These are phyloP conservation scores for Stichodactyla helianthus DNA, from an alignment of 64 coral and sea anemone genomes.

Conservation along the genomic window DNA sequence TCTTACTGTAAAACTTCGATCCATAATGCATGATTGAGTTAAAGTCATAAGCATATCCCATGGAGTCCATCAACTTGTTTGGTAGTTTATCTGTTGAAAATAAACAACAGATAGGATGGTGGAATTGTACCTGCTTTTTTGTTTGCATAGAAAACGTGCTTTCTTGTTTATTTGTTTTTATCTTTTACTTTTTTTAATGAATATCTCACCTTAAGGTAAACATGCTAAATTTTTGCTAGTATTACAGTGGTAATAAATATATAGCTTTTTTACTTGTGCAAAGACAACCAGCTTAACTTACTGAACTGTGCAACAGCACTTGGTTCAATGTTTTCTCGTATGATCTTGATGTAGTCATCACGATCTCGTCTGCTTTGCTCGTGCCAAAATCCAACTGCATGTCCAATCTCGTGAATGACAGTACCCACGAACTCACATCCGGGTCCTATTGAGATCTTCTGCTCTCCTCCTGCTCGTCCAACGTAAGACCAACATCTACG, in stretches of 20 bases:
- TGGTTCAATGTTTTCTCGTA: constrained; percentile 72
- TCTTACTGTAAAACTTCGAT: constrained; percentile 82
- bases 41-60: constrained; percentile 89
- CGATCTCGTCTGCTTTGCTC: constrained; percentile 90
- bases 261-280: no score
- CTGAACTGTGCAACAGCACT: constrained; percentile 81
- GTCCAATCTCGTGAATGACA: constrained; percentile 96
- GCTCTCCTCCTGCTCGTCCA: constrained; percentile 67
- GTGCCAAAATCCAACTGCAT: constrained; percentile 95
- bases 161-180: neutral
- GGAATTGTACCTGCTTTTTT: neutral
- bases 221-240: no score
- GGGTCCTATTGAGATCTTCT: constrained; percentile 83
- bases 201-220: no score
- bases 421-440: constrained; percentile 95
- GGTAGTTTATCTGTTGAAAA: constrained; percentile 74
- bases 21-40: constrained; percentile 98
- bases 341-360: constrained; percentile 84
- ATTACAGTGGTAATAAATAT: no score
- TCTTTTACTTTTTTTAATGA: neutral
- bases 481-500: constrained; percentile 96
- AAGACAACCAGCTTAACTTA: constrained; percentile 16
- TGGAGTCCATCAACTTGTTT: constrained; percentile 72
- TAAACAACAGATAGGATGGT: neutral
- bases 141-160: neutral